Evolutionary conservation across 2,888 invertebrate species (phyloP).

Genomic region (Pharmacophagus antenor): DNA sequence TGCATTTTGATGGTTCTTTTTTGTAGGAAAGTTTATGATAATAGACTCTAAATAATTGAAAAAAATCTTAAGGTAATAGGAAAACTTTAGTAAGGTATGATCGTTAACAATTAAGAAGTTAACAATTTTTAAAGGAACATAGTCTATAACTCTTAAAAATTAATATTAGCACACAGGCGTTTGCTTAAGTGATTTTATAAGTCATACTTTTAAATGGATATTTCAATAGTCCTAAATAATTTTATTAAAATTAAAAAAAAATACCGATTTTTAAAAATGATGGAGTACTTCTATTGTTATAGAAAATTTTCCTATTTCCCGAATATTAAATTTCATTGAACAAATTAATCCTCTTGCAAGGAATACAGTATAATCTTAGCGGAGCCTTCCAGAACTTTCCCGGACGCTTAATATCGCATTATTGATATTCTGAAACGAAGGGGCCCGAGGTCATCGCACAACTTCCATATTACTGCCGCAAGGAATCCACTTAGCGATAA

Average conservation of each 20-base stretch:
- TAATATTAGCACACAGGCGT: too few species aligned
- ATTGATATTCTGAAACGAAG: conserved; percentile 58
- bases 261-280: neutral
- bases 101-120: too few species aligned
- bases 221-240: too few species aligned
- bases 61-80: too few species aligned
- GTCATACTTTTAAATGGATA: too few species aligned
- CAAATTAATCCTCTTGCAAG: conserved; percentile 46
- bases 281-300: conserved; percentile 6
- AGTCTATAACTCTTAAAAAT: too few species aligned
- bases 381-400: conserved; percentile 54
- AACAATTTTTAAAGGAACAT: too few species aligned
- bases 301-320: conserved; percentile 3
- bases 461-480: conserved; percentile 43
- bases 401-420: conserved; percentile 54
- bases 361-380: conserved; percentile 63
- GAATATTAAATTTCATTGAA: conserved; percentile 34
- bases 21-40: too few species aligned
- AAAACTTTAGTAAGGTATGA: too few species aligned
- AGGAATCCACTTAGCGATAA: conserved; percentile 57
- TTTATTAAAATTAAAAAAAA: neutral
- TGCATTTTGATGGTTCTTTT: too few species aligned
- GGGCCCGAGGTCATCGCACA: conserved; percentile 54
- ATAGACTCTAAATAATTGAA: too few species aligned
- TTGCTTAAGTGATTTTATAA: too few species aligned